phyloP scores from a whole-genome alignment of 2,797 vertebrate species.

The Prunella strophiata region DNA sequence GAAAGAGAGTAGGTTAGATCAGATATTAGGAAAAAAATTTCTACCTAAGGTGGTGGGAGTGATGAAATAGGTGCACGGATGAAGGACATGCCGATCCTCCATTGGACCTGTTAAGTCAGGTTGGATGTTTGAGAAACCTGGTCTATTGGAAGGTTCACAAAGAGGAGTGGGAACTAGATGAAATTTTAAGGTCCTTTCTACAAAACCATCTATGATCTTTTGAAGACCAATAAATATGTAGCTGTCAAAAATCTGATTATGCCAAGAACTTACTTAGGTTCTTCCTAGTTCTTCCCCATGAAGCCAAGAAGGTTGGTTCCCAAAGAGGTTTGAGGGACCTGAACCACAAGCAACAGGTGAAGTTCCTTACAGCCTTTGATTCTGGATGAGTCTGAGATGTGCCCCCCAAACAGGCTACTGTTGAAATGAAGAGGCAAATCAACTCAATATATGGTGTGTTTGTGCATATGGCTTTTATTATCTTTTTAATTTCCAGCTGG shows the following conservation, averaged over 20 bases:
- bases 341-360: neutral
- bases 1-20: neutral
- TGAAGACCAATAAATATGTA: fast-evolving
- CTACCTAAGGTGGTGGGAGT: too few species aligned
- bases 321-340: fast-evolving
- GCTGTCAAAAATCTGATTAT: neutral
- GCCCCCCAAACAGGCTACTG: too few species aligned
- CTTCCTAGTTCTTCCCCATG: neutral
- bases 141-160: neutral
- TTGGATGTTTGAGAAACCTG: neutral
- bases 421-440: neutral
- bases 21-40: neutral
- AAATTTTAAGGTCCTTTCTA: neutral
- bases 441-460: neutral
- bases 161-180: neutral
- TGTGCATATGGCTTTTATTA: neutral
- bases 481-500: neutral
- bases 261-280: neutral
- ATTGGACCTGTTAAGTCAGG: neutral
- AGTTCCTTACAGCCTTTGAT: neutral
- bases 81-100: too few species aligned
- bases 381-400: neutral
- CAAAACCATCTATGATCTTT: neutral
- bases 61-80: too few species aligned
- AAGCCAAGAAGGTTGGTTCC: neutral